Evolutionary conservation across 1,140 invertebrate species (phyloP).

Genomic region (Sesamia nonagrioides): DNA sequence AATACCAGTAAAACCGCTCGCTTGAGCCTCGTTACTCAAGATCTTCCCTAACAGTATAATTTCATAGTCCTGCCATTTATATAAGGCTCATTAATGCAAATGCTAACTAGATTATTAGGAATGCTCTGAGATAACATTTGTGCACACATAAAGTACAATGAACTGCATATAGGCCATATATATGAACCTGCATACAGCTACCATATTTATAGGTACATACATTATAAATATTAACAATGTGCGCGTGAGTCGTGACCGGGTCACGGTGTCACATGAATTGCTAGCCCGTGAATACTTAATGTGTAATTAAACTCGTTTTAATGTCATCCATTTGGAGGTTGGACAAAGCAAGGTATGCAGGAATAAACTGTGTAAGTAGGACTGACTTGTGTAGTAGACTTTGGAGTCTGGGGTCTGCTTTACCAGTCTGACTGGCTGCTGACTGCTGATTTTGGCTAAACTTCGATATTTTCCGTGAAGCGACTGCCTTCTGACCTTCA

Average conservation of each 20-base stretch:
- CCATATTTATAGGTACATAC: neutral
- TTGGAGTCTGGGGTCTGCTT: no score
- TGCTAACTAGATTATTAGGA: conserved; percentile 18
- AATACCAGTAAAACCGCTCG: conserved; percentile 1
- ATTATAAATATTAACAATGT: conserved; percentile 20
- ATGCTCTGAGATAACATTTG: neutral
- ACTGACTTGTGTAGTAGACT: no score
- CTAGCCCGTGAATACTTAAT: conserved; percentile 1
- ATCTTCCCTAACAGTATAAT: neutral
- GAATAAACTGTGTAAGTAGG: no score
- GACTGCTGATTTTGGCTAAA: no score
- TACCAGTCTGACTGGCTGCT: no score
- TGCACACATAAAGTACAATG: neutral
- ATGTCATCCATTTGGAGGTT: neutral
- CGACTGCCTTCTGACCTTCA: no score
- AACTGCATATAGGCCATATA: neutral
- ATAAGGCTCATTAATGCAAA: conserved; percentile 1
- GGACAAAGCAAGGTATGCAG: no score
- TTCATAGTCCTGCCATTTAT: neutral
- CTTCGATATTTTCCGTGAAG: no score
- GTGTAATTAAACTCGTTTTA: neutral
- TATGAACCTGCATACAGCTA: neutral
- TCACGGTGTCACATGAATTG: conserved; percentile 12
- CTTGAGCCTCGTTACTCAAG: neutral
- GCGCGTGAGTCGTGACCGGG: conserved; percentile 15